Conservation (phyloP, 2,797 vertebrate species). For the Leptatherina wallacei region DNA sequence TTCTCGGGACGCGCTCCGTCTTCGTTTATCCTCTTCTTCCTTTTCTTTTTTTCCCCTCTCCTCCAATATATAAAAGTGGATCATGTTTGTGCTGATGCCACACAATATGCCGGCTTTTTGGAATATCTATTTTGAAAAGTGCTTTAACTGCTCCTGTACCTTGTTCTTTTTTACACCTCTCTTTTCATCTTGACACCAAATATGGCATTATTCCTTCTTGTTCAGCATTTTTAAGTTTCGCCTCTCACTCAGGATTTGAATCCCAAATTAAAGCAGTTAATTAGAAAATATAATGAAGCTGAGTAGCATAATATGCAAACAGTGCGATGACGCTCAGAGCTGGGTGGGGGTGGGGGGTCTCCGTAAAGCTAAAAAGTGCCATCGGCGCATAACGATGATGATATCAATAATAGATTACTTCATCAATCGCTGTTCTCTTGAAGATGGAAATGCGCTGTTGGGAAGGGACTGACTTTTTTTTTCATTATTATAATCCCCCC, state of each 20-base stretch:
- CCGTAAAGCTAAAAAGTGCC: slow-evolving; percentile 71
- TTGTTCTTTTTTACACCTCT: slow-evolving; percentile 54
- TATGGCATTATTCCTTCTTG: slow-evolving; percentile 71
- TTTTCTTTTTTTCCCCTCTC: slow-evolving; percentile 5
- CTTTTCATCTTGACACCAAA: slow-evolving; percentile 74
- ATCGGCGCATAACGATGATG: slow-evolving; percentile 76
- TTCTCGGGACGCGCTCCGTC: slow-evolving; percentile 56
- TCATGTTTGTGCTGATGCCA: slow-evolving; percentile 68
- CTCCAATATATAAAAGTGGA: slow-evolving; percentile 57
- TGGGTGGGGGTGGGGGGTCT: slow-evolving; percentile 47
- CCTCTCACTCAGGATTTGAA: slow-evolving; percentile 75
- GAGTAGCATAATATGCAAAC: slow-evolving; percentile 82
- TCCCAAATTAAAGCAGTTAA: slow-evolving; percentile 82
- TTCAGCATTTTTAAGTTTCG: slow-evolving; percentile 77
- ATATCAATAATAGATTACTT: slow-evolving; percentile 84
- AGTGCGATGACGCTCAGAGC: slow-evolving; percentile 73
- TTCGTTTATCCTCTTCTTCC: slow-evolving; percentile 16
- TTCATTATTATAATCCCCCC: slow-evolving; percentile 66
- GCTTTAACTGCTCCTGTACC: slow-evolving; percentile 54
- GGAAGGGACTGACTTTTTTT: slow-evolving; percentile 72
- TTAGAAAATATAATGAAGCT: slow-evolving; percentile 84
- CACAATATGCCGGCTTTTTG: slow-evolving; percentile 56
- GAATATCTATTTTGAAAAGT: slow-evolving; percentile 63
- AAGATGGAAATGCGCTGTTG: slow-evolving; percentile 80
- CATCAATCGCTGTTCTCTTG: slow-evolving; percentile 79